phyloP scores from a whole-genome alignment of 2,113 vertebrate species.

The Gallinago paraguaiae region DNA sequence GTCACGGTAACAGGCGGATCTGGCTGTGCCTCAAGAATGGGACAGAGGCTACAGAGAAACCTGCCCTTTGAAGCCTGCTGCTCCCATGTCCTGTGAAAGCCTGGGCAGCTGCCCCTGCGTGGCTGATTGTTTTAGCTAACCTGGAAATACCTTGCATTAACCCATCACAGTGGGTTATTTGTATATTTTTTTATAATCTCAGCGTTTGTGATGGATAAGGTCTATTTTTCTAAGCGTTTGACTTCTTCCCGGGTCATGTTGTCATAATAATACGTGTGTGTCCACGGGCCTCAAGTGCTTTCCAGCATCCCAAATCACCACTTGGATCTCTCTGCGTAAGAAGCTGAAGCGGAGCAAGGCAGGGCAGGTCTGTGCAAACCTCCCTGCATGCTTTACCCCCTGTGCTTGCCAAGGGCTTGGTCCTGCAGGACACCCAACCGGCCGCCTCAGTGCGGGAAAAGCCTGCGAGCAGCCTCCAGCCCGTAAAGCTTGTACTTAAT shows the following conservation, averaged over 20 bases:
- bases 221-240: neutral
- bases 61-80: neutral
- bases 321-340: accelerated
- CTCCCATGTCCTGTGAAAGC: neutral
- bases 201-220: neutral
- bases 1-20: neutral
- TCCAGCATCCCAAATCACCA: neutral
- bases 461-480: neutral
- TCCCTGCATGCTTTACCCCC: accelerated
- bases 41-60: neutral
- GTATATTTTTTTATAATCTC: neutral
- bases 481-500: neutral
- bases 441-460: neutral
- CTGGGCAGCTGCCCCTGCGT: accelerated
- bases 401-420: neutral
- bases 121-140: neutral
- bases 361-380: neutral
- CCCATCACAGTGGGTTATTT: accelerated
- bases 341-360: neutral
- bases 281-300: neutral
- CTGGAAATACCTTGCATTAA: neutral
- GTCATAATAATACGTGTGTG: neutral
- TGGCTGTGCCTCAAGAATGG: neutral
- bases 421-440: accelerated
- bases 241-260: neutral